These are phyloP conservation scores for Petaurus breviceps DNA, from an alignment of 2,113 vertebrate species.

Conservation along the genomic window DNA sequence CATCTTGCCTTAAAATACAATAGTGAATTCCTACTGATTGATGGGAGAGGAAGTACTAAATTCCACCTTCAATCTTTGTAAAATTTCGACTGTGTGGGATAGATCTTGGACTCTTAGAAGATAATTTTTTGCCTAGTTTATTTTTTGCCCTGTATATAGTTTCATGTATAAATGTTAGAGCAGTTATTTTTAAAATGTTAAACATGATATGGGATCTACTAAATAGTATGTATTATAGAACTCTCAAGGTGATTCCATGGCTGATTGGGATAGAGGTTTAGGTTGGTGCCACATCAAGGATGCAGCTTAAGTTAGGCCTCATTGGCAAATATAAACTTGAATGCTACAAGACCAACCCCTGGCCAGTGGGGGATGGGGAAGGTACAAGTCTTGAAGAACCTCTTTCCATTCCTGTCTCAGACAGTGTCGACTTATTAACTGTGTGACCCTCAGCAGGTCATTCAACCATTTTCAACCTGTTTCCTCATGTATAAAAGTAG, in stretches of 20 bases:
- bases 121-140: neutral
- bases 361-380: neutral
- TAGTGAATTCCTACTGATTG: neutral
- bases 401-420: neutral
- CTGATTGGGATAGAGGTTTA: neutral
- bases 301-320: neutral
- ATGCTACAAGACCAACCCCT: neutral
- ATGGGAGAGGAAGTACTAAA: slow-evolving; percentile 5
- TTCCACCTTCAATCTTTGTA: neutral
- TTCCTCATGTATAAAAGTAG: neutral
- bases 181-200: neutral
- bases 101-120: neutral
- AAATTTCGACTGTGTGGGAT: neutral
- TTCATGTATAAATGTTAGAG: neutral
- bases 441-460: neutral
- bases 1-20: neutral
- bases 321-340: neutral
- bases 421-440: neutral
- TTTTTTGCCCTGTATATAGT: neutral
- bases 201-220: neutral
- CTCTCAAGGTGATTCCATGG: neutral
- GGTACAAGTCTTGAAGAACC: neutral
- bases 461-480: neutral
- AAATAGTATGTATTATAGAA: neutral
- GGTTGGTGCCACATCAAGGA: neutral